phyloP scores from a whole-genome alignment of 2,113 vertebrate species.

The Physeter macrocephalus region DNA sequence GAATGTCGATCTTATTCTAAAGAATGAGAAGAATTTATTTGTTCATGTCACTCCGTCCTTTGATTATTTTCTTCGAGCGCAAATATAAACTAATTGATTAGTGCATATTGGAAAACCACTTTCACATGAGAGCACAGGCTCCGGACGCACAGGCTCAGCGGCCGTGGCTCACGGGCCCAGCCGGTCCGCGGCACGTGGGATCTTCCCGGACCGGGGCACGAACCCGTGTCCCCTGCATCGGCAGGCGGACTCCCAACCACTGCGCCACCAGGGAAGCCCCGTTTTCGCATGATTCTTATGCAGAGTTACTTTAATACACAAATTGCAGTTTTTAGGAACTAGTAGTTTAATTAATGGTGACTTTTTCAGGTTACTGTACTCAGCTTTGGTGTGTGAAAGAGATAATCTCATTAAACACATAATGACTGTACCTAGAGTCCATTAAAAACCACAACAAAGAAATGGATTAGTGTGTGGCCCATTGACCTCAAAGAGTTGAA shows the following conservation, averaged over 20 bases:
- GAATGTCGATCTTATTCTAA: background rate
- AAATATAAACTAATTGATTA: background rate
- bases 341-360: slow-evolving; percentile 1
- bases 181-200: too few species aligned
- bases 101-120: background rate
- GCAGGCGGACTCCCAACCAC: too few species aligned
- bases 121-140: too few species aligned
- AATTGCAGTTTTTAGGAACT: background rate
- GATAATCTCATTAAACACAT: background rate
- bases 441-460: slow-evolving; percentile 17
- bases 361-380: background rate
- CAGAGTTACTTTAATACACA: background rate
- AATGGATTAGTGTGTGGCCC: background rate
- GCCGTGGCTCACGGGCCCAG: too few species aligned
- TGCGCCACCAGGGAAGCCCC: too few species aligned
- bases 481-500: background rate
- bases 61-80: background rate
- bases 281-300: background rate
- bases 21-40: background rate
- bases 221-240: too few species aligned
- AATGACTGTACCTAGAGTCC: background rate
- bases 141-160: too few species aligned
- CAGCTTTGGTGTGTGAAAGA: background rate
- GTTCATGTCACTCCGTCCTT: background rate
- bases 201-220: too few species aligned